Evolutionary conservation across 2,797 vertebrate genomes (phyloP).

Genomic region (Hybognathus amarus): DNA sequence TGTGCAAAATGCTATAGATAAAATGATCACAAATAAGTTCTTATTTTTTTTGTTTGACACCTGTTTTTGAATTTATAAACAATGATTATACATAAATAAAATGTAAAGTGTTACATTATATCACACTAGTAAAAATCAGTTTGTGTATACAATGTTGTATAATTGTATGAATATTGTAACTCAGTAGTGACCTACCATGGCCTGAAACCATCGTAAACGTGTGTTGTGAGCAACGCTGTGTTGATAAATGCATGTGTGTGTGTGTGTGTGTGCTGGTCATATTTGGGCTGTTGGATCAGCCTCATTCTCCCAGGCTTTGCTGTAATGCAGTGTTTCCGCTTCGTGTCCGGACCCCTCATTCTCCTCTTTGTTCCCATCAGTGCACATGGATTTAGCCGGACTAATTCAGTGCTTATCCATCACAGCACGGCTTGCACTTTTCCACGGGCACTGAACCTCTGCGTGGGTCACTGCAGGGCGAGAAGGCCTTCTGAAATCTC

Average conservation of each 20-base stretch:
- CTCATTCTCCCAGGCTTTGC: constrained; percentile 48
- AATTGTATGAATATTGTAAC: not conserved
- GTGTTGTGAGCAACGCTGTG: not conserved
- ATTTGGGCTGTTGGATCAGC: constrained; percentile 40
- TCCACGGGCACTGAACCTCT: not conserved
- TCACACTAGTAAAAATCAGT: not conserved
- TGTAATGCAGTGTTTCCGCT: constrained; percentile 48
- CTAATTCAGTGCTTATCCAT: constrained; percentile 37
- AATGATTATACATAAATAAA: not conserved
- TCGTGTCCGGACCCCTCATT: constrained; percentile 35
- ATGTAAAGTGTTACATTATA: not conserved
- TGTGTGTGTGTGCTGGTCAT: constrained; percentile 37
- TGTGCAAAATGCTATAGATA: not conserved
- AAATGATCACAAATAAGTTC: not conserved
- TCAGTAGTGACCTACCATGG: not conserved
- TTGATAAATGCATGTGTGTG: constrained; percentile 1
- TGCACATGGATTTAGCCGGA: constrained; percentile 46
- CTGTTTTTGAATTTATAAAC: not conserved
- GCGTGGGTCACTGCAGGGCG: not conserved
- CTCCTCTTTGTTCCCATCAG: constrained; percentile 43
- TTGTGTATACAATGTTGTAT: not conserved
- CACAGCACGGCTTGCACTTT: constrained; percentile 26
- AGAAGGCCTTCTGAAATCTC: not conserved
- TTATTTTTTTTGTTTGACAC: not conserved
- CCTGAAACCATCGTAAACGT: not conserved